phyloP scores from a whole-genome alignment of 2,888 invertebrate species.

The Ophraella communa region DNA sequence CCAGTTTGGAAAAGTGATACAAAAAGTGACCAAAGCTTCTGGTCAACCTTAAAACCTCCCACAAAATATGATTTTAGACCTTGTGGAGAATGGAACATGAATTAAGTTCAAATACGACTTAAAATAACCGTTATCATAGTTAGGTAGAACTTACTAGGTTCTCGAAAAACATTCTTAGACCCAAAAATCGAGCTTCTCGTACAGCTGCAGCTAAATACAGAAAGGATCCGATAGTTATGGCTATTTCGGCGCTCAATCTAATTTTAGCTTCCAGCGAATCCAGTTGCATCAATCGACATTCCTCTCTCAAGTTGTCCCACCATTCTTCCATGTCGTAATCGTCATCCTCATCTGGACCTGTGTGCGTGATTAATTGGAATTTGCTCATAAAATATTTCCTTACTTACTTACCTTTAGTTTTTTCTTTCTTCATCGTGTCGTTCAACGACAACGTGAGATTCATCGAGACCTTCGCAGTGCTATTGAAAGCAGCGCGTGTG shows the following conservation, averaged over 20 bases:
- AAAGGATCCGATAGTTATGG: slow-evolving; percentile 82
- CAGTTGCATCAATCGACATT: slow-evolving; percentile 74
- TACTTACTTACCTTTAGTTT: not conserved
- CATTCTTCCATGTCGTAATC: slow-evolving; percentile 67
- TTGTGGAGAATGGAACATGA: too few relatives aligned
- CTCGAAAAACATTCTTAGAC: slow-evolving; percentile 92
- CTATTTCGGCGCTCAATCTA: slow-evolving; percentile 78
- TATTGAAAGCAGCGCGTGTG: slow-evolving; percentile 32
- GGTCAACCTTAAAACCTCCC: too few relatives aligned
- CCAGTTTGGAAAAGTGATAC: too few relatives aligned
- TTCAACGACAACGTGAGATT: slow-evolving; percentile 8
- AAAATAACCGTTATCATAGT: too few relatives aligned
- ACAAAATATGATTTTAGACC: too few relatives aligned
- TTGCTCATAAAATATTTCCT: not conserved
- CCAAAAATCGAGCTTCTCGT: slow-evolving; percentile 88
- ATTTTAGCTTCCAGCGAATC: slow-evolving; percentile 67
- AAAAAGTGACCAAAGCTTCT: too few relatives aligned
- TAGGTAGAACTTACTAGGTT: slow-evolving; percentile 89
- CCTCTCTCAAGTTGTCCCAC: slow-evolving; percentile 76
- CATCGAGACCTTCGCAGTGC: slow-evolving; percentile 27
- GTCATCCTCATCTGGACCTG: slow-evolving; percentile 28
- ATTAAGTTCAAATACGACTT: too few relatives aligned
- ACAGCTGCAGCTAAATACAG: slow-evolving; percentile 84
- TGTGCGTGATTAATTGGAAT: not conserved
- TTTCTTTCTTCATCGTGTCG: slow-evolving; percentile 16